Base-by-base conservation (phyloP, 2,113 vertebrate species). In the Porphyrio hochstetteri region DNA sequence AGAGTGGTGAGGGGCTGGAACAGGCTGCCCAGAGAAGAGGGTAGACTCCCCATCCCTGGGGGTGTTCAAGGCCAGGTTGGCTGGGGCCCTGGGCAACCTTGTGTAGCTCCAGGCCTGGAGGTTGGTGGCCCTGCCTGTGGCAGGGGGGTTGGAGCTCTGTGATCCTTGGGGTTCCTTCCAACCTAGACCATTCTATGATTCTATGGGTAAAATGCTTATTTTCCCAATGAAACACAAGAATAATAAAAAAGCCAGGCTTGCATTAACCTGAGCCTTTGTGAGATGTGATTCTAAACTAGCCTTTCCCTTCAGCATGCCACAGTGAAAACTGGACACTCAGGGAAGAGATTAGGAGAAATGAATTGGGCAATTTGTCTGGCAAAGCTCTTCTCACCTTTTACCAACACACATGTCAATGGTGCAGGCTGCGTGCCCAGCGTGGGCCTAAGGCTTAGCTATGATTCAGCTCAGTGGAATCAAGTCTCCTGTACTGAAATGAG, bases 391-490 rank as follows among this genome's bases (percentile, higher is more conserved):
- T 86, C 48, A 77, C 86, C 88, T 91, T 92, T 94, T 91, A 82
- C 89, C 86, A 94, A 31, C 72, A 85, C 65, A 72, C 21, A 67
- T 85, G 74, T 91, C 89, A 93, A 55, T 74, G n/a, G 50, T 89
- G 77, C 63, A 89, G 90, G 90, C 91, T 94, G 86, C 13, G 2
- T 74, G 93, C 90, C 72, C 72, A 15, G 69, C 25, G 88, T 88
- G 92, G 77, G 79, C 87, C 93, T 80, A 78, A 93, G 86, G 68
- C 82, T 93, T 57, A 52, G 48, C 53, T 84, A 46, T 95, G 96
- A 97, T 92, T 96, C 93, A 97, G 65, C 57, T 48, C 72, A 50
- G 28, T 63, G 93, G 92, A 82, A 96, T 86, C 48, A 84, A 96
- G 77, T 61, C 69, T 92, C 40, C 78, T 60, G 17, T 86, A 92